Percentiles rank a stretch among this genome's conserved stretches.
These are phyloP conservation scores for Cosmorhoe ocellata DNA, from an alignment of 2,888 invertebrate genomes.

Conservation along the genomic window DNA sequence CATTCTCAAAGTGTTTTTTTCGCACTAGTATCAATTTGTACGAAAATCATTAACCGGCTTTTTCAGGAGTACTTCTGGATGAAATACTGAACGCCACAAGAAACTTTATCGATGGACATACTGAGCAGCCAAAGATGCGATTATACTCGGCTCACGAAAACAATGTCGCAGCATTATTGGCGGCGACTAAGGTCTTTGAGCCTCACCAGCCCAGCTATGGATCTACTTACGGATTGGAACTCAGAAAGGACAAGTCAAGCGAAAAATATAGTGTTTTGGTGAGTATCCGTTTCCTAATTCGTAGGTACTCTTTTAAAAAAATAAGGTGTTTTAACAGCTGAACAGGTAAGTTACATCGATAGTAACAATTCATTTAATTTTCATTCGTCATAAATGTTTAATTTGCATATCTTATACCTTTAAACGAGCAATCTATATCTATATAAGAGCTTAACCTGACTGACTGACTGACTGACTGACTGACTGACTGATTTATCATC, in stretches of 20 bases:
- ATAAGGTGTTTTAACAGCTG: too few species aligned
- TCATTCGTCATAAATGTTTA: too few species aligned
- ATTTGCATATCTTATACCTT: too few species aligned
- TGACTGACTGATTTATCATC: too few species aligned
- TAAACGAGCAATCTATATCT: too few species aligned
- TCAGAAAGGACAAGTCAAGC: constrained; percentile 56
- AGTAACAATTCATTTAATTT: too few species aligned
- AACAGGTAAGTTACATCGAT: too few species aligned
- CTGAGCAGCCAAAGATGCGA: constrained; percentile 64
- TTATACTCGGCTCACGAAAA: constrained; percentile 85
- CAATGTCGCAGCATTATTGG: constrained; percentile 83
- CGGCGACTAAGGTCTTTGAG: constrained; percentile 78
- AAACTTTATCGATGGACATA: constrained; percentile 62
- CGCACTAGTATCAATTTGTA: background rate
- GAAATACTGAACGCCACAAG: constrained; percentile 75
- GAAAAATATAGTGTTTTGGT: constrained; percentile 74
- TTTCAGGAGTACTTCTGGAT: constrained; percentile 72
- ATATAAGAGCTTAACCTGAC: too few species aligned
- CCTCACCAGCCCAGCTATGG: constrained; percentile 83
- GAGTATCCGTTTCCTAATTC: constrained; percentile 24
- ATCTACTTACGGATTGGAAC: constrained; percentile 79
- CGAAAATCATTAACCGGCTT: background rate
- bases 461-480: too few species aligned
- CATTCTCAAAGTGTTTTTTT: background rate
- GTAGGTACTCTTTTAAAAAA: background rate